phyloP scores from a whole-genome alignment of 2,888 invertebrate species.

The Athetis lepigone region DNA sequence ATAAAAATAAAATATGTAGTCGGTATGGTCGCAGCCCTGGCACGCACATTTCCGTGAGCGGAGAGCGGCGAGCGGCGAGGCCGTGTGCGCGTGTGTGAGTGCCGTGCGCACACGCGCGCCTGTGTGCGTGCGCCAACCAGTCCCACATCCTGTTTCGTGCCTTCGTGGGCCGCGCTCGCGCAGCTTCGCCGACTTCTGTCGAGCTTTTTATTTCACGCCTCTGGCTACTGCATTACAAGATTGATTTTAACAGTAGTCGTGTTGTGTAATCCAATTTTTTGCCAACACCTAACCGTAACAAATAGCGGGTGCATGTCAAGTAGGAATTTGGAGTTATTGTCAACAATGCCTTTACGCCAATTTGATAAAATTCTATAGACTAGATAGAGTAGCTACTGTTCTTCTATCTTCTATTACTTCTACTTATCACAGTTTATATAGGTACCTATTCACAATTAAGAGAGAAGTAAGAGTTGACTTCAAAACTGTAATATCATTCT shows the following conservation, averaged over 20 bases:
- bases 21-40: conserved; percentile 72
- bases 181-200: conserved; percentile 83
- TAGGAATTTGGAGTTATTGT: conserved; percentile 25
- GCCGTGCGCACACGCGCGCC: conserved; percentile 62
- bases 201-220: conserved; percentile 89
- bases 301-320: conserved; percentile 37
- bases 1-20: conserved; percentile 63
- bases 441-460: neutral
- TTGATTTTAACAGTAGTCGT: conserved; percentile 70
- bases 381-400: neutral
- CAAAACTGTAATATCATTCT: neutral
- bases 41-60: conserved; percentile 89
- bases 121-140: conserved; percentile 86
- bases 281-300: conserved; percentile 51
- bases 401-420: neutral
- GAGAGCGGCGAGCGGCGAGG: conserved; percentile 84
- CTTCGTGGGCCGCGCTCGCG: conserved; percentile 79
- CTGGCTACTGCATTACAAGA: conserved; percentile 74
- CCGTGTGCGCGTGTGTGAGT: conserved; percentile 80
- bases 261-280: conserved; percentile 60
- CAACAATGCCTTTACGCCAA: conserved; percentile 12
- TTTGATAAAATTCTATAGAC: conserved; percentile 8
- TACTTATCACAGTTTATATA: neutral
- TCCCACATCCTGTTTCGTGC: conserved; percentile 89
- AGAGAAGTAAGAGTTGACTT: neutral